These are phyloP conservation scores for Epizoanthus stellaris DNA, from an alignment of 92 coral and sea anemone species.

Conservation along the genomic window DNA sequence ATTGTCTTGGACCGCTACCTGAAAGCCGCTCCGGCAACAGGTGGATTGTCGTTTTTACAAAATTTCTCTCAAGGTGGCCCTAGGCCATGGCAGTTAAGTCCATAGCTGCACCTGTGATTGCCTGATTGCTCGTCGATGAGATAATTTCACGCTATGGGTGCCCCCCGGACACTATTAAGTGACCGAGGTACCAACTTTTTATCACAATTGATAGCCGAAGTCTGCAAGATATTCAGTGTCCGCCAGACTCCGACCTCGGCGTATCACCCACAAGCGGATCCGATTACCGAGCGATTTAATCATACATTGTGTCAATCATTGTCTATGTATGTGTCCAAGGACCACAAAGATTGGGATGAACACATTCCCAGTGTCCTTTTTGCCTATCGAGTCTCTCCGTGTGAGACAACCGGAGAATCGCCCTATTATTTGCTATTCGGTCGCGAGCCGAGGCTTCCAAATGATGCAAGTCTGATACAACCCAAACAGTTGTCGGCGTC, in stretches of 20 bases:
- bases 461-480: conserved; percentile 52
- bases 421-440: conserved; percentile 67
- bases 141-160: conserved; percentile 56
- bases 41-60: conserved; percentile 62
- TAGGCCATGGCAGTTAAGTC: conserved; percentile 66
- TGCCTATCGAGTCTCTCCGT: conserved; percentile 56
- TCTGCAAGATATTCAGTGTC: conserved; percentile 9
- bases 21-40: conserved; percentile 59
- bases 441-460: conserved; percentile 65
- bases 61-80: conserved; percentile 68
- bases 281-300: conserved; percentile 49
- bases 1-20: conserved; percentile 62
- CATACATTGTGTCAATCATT: conserved; percentile 47
- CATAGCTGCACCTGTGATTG: conserved; percentile 60
- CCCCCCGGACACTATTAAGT: conserved; percentile 47
- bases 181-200: conserved; percentile 62
- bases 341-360: conserved; percentile 55
- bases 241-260: no score
- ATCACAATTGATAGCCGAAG: conserved; percentile 43
- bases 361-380: conserved; percentile 45
- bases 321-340: conserved; percentile 56
- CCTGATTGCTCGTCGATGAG: conserved; percentile 55
- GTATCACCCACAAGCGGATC: conserved; percentile 54
- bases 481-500: conserved; percentile 58
- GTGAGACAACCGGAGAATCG: conserved; percentile 58